Evolutionary conservation across 2,797 vertebrate genomes (phyloP).

Genomic region (Sebastes oblongus): DNA sequence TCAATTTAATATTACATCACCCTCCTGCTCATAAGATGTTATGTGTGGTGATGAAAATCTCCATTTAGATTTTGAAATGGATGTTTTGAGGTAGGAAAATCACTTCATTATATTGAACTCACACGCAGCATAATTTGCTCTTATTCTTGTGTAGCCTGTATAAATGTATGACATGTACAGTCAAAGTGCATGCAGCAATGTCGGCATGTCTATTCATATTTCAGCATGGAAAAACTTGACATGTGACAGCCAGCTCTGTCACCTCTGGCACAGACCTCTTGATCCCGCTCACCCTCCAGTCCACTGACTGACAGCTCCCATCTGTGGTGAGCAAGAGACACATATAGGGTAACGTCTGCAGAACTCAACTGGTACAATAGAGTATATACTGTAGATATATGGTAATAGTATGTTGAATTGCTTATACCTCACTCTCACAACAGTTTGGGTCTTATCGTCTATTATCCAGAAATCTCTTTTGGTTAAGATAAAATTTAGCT

Average conservation of each 20-base stretch:
- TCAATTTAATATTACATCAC: neutral
- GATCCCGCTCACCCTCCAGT: conserved; percentile 11
- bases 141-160: neutral
- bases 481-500: neutral
- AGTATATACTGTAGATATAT: no score
- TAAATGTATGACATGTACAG: conserved; percentile 1
- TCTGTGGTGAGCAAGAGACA: neutral
- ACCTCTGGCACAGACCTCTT: conserved; percentile 19
- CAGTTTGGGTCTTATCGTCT: neutral
- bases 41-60: neutral
- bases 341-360: neutral
- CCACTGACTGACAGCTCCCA: conserved; percentile 38
- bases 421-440: neutral
- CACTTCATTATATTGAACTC: neutral
- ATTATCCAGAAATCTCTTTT: neutral
- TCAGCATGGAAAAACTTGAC: conserved; percentile 11
- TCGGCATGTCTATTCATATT: conserved; percentile 3
- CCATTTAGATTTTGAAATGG: neutral
- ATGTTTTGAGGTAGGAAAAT: neutral
- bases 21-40: neutral
- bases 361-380: neutral
- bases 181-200: neutral
- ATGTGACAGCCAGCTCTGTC: conserved; percentile 41
- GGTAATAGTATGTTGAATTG: neutral
- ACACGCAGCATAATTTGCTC: neutral